phyloP scores from a whole-genome alignment of 2,888 invertebrate species.

The Ectropis crepuscularia region DNA sequence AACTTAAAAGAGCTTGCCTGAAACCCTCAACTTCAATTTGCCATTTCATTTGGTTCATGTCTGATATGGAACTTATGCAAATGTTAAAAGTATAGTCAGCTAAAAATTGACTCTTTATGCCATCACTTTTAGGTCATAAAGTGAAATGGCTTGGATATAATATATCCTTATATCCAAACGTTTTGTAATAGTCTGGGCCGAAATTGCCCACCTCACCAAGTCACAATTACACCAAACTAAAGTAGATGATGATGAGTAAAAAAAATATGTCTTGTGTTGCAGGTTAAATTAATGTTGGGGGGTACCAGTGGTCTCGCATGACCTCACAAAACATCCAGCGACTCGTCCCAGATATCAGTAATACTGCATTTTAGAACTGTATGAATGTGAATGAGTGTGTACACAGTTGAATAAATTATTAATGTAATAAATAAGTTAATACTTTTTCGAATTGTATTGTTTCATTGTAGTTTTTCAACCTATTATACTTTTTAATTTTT shows the following conservation, averaged over 20 bases:
- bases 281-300: constrained; percentile 41
- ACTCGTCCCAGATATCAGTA: constrained; percentile 47
- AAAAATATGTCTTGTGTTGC: constrained; percentile 18
- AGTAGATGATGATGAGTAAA: background rate
- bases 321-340: constrained; percentile 35
- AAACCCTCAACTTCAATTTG: no score
- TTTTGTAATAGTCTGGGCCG: no score
- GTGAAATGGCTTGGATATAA: no score
- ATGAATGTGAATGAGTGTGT: constrained; percentile 51
- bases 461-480: constrained; percentile 40
- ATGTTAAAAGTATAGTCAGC: no score
- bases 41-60: no score
- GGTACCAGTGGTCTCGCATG: constrained; percentile 46
- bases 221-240: no score
- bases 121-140: no score
- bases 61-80: no score
- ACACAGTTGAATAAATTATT: constrained; percentile 73
- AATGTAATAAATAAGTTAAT: constrained; percentile 71
- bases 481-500: background rate
- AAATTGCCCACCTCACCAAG: no score
- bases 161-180: no score
- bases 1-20: no score
- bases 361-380: constrained; percentile 55
- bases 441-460: constrained; percentile 57
- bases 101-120: no score